Evolutionary conservation across 2,888 invertebrate genomes (phyloP), one percentile per base, ranked within the genome.

Genomic region (Dermolepida albohirtum): DNA sequence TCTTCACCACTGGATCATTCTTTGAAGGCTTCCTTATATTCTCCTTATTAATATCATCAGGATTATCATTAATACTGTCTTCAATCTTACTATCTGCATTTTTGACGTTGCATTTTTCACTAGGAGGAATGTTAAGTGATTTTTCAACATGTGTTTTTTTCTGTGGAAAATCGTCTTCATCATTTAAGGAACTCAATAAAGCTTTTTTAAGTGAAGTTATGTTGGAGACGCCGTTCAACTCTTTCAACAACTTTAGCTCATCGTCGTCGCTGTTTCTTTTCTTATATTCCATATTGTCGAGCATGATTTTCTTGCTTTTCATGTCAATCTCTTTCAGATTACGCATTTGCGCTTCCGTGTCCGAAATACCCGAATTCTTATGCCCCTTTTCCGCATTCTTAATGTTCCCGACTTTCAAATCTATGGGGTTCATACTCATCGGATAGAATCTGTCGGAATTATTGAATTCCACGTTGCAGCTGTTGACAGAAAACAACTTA

Each of bases 401-500:
- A 47, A 16, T 29, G 29, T 29, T 59, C 1, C 17, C 22, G 2
- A 41, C 34, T 6, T 49, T 73, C 29, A 80, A 72, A 34, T 72
- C 74, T 47, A 83, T 83, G 0, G 83, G 81, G 34, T 73, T 72
- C 29, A 75, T 69, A 10, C 77, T 79, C 80, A 83, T 77, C 0
- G 83, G 82, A 71, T 78, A 82, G 72, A 82, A 82, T n/a, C 81
- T 68, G 14, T 82, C 79, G 1, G 70, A 65, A 47, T 80, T 78
- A 5, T 73, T 66, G 67, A 79, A 80, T 22, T 75, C 72, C 1
- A 76, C 77, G 11, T 76, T 69, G 64, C 80, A 80, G 41, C 65
- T 70, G 68, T 82, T 82, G 0, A 82, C 77, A 0, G 81, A 78
- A 67, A 79, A 82, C 73, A 78, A 81, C 51, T 79, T 79, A 10